Evolutionary conservation across 2,797 vertebrate species (phyloP), one percentile per base, ranked within the genome.

Genomic region (Furcifer pardalis): DNA sequence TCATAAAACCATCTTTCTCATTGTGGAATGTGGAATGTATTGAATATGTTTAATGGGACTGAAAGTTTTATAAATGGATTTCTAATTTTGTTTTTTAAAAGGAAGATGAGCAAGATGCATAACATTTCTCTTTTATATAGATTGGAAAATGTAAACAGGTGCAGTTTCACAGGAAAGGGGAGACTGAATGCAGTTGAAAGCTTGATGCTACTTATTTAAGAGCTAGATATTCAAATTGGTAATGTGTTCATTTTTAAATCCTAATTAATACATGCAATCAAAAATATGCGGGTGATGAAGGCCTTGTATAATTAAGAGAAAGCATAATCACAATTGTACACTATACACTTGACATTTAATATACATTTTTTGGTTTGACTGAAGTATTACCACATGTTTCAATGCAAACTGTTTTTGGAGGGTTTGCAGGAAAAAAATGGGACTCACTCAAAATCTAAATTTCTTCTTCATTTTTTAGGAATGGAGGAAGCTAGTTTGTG

Each of bases 401-500:
- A 92, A 91, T 90, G 62, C 74, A 85, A 87, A 91, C 92, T 89
- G 89, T 78, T 88, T 90, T 91, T 74, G 46, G 49, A 81, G 72
- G 0, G 0, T 86, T 87, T 27, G 79, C 60, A n/a, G n/a, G n/a
- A 63, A 75, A 46, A 77, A 79, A 3, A 56, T 7, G 42, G 21
- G 84, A 84, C 79, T 85, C 77, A 89, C 86, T 91, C 83, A 88
- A 77, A 88, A 83, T 89, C 92, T 96, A 91, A 95, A 91, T 82
- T 93, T 89, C 5, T 46, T 95, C 75, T 93, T 85, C 82, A 89
- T 91, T 37, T 96, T 93, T 83, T 92, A 97, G 96, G 96, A 96
- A 99, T 99, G 99, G 99, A 99, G 95, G 99, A 99, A 96, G 98
- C 98, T 91, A 99, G 99, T 96, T 98, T 99, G 97, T 99, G 99